These are phyloP conservation scores for Psylliodes chrysocephalus DNA, from an alignment of 2,888 invertebrate species.

Conservation along the genomic window DNA sequence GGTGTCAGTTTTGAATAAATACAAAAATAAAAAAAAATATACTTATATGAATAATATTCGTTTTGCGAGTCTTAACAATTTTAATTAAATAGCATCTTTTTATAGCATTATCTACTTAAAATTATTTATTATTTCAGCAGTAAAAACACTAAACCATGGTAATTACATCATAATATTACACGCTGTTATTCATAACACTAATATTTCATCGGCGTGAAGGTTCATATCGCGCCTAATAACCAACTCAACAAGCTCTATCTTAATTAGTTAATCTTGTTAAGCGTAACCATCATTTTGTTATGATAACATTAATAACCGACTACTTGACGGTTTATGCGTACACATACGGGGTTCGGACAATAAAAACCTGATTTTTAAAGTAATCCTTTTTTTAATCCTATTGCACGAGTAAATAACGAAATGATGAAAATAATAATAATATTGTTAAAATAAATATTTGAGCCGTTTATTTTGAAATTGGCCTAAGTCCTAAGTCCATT, in stretches of 20 bases:
- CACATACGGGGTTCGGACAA: background rate
- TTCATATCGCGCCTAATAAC: conserved; percentile 30
- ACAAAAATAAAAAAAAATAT: no score
- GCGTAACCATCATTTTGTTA: conserved; percentile 29
- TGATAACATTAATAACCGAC: conserved; percentile 30
- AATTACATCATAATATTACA: conserved; percentile 22
- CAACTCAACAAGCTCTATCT: conserved; percentile 27
- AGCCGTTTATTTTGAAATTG: no score
- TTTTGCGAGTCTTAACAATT: no score
- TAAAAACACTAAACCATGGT: conserved; percentile 8
- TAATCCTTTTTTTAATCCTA: no score
- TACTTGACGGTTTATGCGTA: background rate
- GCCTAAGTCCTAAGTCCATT: no score
- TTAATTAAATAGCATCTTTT: background rate
- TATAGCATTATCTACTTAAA: conserved; percentile 11
- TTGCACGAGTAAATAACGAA: no score
- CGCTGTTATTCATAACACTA: conserved; percentile 28
- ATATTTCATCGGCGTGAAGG: conserved; percentile 23
- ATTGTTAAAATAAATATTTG: no score
- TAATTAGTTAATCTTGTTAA: conserved; percentile 34
- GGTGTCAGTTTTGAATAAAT: no score
- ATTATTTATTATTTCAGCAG: conserved; percentile 21
- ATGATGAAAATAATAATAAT: no score
- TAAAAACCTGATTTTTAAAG: no score
- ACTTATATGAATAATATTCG: no score